These are phyloP conservation scores for Diaprepes abbreviatus DNA, from an alignment of 2,888 invertebrate genomes.

Conservation along the genomic window DNA sequence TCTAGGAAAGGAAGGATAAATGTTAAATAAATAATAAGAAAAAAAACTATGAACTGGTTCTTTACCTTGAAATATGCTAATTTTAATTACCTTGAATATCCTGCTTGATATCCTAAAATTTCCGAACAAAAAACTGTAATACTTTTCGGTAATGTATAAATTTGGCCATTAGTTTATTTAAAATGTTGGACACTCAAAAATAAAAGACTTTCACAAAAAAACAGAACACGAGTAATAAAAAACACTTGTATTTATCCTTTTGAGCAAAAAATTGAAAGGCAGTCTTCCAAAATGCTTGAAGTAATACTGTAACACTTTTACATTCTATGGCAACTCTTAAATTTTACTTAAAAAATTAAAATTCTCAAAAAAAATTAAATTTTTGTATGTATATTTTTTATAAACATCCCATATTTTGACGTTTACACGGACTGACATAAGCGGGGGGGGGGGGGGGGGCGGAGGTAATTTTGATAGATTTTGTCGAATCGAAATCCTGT, in stretches of 20 bases:
- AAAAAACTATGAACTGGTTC: conserved; percentile 13
- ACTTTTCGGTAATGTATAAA: conserved; percentile 9
- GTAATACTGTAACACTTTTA: conserved; percentile 7
- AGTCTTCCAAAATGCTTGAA: conserved; percentile 21
- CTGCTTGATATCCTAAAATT: conserved; percentile 2
- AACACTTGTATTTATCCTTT: not conserved
- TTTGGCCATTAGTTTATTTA: conserved; percentile 16
- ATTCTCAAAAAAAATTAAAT: conserved; percentile 8
- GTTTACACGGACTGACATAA: not conserved
- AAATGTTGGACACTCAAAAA: not conserved
- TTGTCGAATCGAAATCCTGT: not conserved
- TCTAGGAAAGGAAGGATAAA: conserved; percentile 2
- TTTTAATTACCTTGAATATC: conserved; percentile 38
- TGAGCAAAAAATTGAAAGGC: conserved; percentile 30
- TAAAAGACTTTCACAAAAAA: conserved; percentile 17
- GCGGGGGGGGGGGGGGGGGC: not conserved
- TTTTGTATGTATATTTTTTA: conserved; percentile 17
- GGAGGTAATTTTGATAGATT: not conserved
- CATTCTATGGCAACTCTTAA: conserved; percentile 6
- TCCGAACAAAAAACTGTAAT: not conserved
- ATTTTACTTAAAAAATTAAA: conserved; percentile 6
- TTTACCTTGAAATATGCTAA: conserved; percentile 42
- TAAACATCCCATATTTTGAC: conserved; percentile 43
- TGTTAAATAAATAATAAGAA: not conserved
- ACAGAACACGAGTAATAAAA: conserved; percentile 12